These are phyloP conservation scores for Meteorus cinctellus DNA, from an alignment of 2,888 invertebrate species.

Conservation along the genomic window DNA sequence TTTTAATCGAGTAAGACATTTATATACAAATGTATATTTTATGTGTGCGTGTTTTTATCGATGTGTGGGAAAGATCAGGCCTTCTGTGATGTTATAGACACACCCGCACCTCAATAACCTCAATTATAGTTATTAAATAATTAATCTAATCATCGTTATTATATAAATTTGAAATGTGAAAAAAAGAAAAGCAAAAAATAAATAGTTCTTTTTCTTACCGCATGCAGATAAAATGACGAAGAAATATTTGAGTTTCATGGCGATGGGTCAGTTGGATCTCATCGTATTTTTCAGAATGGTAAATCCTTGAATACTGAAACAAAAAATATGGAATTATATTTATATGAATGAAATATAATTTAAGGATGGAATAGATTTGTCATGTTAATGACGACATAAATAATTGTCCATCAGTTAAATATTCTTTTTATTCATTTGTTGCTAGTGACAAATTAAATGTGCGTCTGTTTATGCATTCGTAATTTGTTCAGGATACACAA, in stretches of 20 bases:
- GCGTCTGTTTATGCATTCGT: not conserved
- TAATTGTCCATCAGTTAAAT: not conserved
- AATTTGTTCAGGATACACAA: not conserved
- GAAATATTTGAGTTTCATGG: conserved; percentile 64
- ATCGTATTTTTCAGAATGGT: conserved; percentile 59
- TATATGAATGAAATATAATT: not conserved
- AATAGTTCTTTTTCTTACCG: conserved; percentile 56
- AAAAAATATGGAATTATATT: conserved; percentile 42
- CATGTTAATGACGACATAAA: conserved; percentile 21
- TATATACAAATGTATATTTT: conserved; percentile 26
- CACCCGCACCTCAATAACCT: conserved; percentile 28
- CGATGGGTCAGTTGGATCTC: conserved; percentile 61
- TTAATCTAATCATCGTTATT: not conserved
- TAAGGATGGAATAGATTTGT: conserved; percentile 1
- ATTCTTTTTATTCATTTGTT: not conserved
- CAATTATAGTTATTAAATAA: conserved; percentile 12
- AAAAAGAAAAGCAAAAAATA: not conserved
- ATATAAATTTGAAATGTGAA: not conserved
- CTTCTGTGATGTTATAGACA: conserved; percentile 46
- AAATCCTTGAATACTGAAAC: conserved; percentile 62
- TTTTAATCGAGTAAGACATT: conserved; percentile 13
- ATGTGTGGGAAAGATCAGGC: conserved; percentile 52
- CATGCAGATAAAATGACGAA: conserved; percentile 60
- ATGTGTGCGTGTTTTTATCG: conserved; percentile 29
- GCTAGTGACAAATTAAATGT: not conserved